These are phyloP conservation scores for Acanthoscelides obtectus DNA, from an alignment of 2,888 invertebrate species.

Conservation along the genomic window DNA sequence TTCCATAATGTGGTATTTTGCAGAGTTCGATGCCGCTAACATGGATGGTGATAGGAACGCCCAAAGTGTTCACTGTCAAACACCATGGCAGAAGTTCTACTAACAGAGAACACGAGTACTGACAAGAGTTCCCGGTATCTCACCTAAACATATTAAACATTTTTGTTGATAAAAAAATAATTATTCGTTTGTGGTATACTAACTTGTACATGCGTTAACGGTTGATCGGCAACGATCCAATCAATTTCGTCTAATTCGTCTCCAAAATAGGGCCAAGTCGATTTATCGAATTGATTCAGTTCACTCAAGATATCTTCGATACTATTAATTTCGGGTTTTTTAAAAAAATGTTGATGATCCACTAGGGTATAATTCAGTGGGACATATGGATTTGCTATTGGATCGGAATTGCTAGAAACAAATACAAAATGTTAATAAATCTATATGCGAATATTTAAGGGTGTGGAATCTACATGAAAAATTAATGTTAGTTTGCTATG, in stretches of 20 bases:
- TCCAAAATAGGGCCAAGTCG: conserved; percentile 54
- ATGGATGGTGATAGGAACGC: conserved; percentile 54
- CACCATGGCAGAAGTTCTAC: conserved; percentile 73
- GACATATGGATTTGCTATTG: conserved; percentile 52
- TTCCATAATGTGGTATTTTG: conserved; percentile 49
- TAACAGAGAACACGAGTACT: conserved; percentile 57
- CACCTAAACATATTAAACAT: conserved; percentile 46
- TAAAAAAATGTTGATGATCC: conserved; percentile 53
- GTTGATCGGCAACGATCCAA: conserved; percentile 54
- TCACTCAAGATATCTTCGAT: conserved; percentile 47
- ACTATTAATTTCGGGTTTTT: conserved; percentile 47
- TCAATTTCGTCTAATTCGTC: conserved; percentile 48
- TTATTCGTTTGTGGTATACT: conserved; percentile 2
- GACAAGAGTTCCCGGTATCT: conserved; percentile 52
- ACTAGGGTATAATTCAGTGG: conserved; percentile 55
- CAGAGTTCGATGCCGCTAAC: conserved; percentile 51
- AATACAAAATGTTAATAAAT: too few species aligned
- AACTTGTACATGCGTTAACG: conserved; percentile 56
- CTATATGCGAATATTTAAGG: too few species aligned
- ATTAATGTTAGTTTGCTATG: too few species aligned
- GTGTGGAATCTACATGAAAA: too few species aligned
- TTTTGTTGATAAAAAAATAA: conserved; percentile 4
- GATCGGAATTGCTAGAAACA: conserved; percentile 41
- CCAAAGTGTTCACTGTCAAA: conserved; percentile 65
- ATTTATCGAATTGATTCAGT: conserved; percentile 39